Base-by-base conservation (phyloP, 2,113 vertebrate genomes). In the Tenrec ecaudatus region DNA sequence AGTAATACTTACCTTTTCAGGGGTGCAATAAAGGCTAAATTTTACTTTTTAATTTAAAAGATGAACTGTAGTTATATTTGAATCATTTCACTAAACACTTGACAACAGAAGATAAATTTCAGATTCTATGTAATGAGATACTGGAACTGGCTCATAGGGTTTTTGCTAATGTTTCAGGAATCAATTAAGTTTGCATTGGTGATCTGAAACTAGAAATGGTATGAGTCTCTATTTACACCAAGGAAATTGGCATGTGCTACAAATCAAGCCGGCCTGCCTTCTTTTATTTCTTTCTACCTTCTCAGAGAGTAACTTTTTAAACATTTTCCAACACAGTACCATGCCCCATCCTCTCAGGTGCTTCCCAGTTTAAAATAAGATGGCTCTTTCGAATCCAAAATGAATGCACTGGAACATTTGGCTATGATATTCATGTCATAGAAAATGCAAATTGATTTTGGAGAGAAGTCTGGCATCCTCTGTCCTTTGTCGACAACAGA, bases 401-500 rank as follows among this genome's bases (percentile, higher is more conserved):
- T 95, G 71, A 83, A 90, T 81, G 33, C 23, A 69, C 66, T 88
- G 58, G 89, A 29, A 83, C 40, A 75, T 92, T 84, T 86, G 71
- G 12, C 71, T 78, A 4, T 87, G 38, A 88, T 78, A 27, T 23
- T 90, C 71, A 73, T 89, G 58, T 53, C 40, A 82, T 4, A 23
- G 66, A 15, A 92, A 90, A 83, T 86, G 66, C 66, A 88, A 94
- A 83, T 2, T 89, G 82, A 95, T 92, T 94, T 95, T 88, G 88
- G 90, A 92, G 19, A 79, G 43, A 80, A 79, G 47, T 12, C 64
- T 40, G 31, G 10, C 25, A 90, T 85, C 71, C 83, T 83, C 71
- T 71, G 43, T 94, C 75, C 83, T 95, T 94, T 90, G 71, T 27
- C 81, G 76, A 94, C 96, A 95, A 94, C 66, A 95, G 29, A n/a